Conservation (phyloP, 2,797 vertebrate genomes). For the Simalia tracyae region DNA sequence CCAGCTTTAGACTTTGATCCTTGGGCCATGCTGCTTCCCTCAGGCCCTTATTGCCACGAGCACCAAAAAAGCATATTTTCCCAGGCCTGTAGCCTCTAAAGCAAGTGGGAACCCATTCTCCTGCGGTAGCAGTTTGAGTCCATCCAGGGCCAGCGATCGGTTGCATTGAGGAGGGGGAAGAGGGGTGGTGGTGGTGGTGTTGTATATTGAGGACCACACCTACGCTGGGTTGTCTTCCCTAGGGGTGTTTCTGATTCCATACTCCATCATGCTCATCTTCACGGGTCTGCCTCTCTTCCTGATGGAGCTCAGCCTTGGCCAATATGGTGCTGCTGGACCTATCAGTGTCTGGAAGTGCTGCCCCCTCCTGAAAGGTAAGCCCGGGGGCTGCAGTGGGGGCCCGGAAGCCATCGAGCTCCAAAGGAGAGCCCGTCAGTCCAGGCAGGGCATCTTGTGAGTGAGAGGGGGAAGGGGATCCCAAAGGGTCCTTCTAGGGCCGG, state of each 20-base stretch:
- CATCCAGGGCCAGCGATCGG: no score
- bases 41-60: no score
- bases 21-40: no score
- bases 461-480: background rate
- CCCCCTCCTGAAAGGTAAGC: slow-evolving; percentile 84
- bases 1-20: no score
- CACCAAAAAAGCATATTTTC: no score
- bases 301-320: slow-evolving; percentile 87
- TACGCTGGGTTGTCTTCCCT: background rate
- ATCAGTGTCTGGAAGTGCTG: slow-evolving; percentile 88
- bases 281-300: slow-evolving; percentile 84
- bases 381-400: no score
- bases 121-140: no score
- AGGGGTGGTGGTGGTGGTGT: background rate
- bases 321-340: slow-evolving; percentile 81
- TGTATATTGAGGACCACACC: background rate
- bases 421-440: background rate
- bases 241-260: slow-evolving; percentile 87
- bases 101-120: no score
- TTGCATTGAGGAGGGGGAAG: background rate
- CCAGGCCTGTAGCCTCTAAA: no score
- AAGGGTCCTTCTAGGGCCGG: no score
- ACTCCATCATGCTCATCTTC: slow-evolving; percentile 83
- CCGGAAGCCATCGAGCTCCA: fast-evolving
- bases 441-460: background rate